Percentiles rank a stretch among this genome's conserved stretches.
These are phyloP conservation scores for Syndactyla subalaris DNA, from an alignment of 2,797 vertebrate genomes.

Conservation along the genomic window DNA sequence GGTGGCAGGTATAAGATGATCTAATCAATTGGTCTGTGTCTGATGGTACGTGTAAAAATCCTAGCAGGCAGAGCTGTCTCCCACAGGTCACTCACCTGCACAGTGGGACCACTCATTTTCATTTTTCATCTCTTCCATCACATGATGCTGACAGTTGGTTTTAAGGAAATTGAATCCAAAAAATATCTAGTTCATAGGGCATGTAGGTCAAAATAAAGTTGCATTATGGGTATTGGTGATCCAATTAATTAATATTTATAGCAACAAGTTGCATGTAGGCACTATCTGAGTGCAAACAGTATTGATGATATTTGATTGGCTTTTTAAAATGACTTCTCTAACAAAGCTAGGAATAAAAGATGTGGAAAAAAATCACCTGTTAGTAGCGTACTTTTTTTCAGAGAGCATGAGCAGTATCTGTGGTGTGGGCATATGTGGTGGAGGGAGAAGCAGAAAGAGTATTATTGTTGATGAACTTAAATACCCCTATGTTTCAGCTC, in stretches of 20 bases:
- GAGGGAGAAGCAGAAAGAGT: neutral
- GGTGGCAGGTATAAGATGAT: conserved; percentile 86
- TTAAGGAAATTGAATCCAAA: conserved; percentile 82
- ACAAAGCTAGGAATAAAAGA: conserved; percentile 39
- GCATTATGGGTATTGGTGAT: conserved; percentile 79
- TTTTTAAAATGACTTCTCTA: conserved; percentile 44
- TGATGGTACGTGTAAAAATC: conserved; percentile 84
- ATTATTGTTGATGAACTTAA: conserved; percentile 5
- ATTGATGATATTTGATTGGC: conserved; percentile 64
- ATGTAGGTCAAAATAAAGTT: conserved; percentile 79
- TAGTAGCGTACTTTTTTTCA: conserved; percentile 27
- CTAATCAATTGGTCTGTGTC: conserved; percentile 88
- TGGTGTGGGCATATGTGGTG: neutral
- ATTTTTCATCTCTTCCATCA: conserved; percentile 82
- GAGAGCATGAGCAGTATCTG: neutral
- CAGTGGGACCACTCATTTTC: conserved; percentile 82
- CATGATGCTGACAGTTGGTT: conserved; percentile 83
- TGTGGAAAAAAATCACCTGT: conserved; percentile 13
- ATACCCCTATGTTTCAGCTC: neutral
- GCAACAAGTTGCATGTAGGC: conserved; percentile 72
- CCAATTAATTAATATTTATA: conserved; percentile 83
- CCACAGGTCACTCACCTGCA: conserved; percentile 88
- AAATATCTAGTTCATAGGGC: conserved; percentile 83
- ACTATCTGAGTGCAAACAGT: conserved; percentile 66
- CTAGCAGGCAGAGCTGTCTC: conserved; percentile 83